These are phyloP conservation scores for Dascillus cervinus DNA, from an alignment of 2,888 invertebrate genomes.

Conservation along the genomic window DNA sequence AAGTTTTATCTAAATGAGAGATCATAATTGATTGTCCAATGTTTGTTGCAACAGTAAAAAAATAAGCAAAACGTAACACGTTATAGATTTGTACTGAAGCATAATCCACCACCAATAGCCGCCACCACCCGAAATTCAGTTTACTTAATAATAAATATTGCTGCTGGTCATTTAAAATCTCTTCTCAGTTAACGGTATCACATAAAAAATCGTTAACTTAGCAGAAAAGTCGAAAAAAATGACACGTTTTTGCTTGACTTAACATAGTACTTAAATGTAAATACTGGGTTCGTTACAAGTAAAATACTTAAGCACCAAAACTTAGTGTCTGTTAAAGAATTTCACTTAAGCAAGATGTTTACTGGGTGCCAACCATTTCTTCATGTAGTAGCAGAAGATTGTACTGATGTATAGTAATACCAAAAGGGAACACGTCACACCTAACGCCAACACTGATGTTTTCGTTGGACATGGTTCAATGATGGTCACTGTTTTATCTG, in stretches of 20 bases:
- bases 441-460: constrained; percentile 82
- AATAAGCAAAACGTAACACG: constrained; percentile 23
- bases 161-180: constrained; percentile 21
- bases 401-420: constrained; percentile 86
- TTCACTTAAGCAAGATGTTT: constrained; percentile 63
- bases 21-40: no score
- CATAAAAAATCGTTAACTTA: constrained; percentile 23
- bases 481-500: constrained; percentile 85
- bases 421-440: constrained; percentile 84
- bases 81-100: constrained; percentile 9
- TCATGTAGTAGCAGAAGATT: constrained; percentile 88
- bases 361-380: constrained; percentile 80
- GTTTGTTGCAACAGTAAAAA: no score
- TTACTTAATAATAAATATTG: constrained; percentile 18
- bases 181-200: constrained; percentile 19
- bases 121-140: constrained; percentile 34
- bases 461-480: constrained; percentile 89
- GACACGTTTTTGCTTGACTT: no score
- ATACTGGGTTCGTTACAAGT: constrained; percentile 11
- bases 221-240: constrained; percentile 29
- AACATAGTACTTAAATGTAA: no score
- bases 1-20: no score
- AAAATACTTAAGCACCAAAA: constrained; percentile 16
- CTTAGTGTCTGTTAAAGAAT: constrained; percentile 7
- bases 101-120: constrained; percentile 30